Conservation (phyloP, 2,113 vertebrate species). For the Eulemur macaco region DNA sequence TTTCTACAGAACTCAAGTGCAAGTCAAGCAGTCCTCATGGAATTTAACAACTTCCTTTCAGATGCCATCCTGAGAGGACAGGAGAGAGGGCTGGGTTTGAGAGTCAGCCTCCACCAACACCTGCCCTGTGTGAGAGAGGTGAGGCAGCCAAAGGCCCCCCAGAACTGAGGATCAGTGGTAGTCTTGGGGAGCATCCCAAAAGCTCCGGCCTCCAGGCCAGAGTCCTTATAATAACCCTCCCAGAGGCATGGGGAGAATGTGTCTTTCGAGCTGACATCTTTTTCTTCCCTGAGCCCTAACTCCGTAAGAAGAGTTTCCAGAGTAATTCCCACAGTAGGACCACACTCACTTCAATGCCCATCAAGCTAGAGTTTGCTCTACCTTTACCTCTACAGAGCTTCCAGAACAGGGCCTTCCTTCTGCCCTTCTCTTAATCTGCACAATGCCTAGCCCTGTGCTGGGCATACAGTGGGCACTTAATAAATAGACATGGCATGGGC, state of each 20-base stretch:
- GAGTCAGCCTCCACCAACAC: not conserved
- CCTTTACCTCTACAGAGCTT: not conserved
- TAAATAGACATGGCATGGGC: not conserved
- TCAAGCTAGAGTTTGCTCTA: not conserved
- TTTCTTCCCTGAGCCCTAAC: not conserved
- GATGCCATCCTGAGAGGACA: rapidly evolving
- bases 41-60: not conserved
- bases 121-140: not conserved
- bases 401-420: not conserved
- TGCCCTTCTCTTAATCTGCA: not conserved
- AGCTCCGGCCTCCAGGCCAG: not conserved
- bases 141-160: too few relatives aligned
- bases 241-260: not conserved
- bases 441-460: not conserved
- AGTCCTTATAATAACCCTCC: not conserved
- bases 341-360: not conserved
- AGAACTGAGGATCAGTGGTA: not conserved
- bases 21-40: not conserved
- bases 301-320: not conserved
- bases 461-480: not conserved
- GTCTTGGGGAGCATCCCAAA: not conserved
- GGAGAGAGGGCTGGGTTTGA: not conserved
- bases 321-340: not conserved
- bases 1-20: not conserved
- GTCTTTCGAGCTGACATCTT: not conserved